Percentiles rank a stretch among this genome's conserved stretches.
Evolutionary conservation across 2,797 vertebrate species (phyloP).

Genomic region (Serranus cabrilla): DNA sequence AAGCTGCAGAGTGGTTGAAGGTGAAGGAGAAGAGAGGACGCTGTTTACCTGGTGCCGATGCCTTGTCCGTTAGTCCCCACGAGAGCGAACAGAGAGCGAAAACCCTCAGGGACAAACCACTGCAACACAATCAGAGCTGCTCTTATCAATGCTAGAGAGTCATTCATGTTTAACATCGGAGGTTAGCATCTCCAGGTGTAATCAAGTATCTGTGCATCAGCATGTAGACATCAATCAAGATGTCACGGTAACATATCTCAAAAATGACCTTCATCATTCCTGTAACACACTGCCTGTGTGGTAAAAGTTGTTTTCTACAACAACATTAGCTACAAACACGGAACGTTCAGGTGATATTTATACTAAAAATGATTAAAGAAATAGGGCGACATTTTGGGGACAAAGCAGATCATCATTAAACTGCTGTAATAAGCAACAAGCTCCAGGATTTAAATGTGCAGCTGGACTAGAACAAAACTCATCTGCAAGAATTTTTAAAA

Average conservation of each 20-base stretch:
- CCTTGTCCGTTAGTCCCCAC: slow-evolving; percentile 98
- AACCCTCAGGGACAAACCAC: slow-evolving; percentile 98
- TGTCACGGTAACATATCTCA: not conserved
- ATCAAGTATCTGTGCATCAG: not conserved
- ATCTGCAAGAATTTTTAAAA: too few species aligned
- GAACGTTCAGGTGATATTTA: slow-evolving; percentile 6
- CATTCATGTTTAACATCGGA: not conserved
- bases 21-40: not conserved
- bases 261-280: not conserved
- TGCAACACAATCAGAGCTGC: slow-evolving; percentile 69
- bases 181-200: not conserved
- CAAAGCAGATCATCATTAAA: too few species aligned
- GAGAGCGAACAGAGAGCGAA: slow-evolving; percentile 94
- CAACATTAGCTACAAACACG: not conserved
- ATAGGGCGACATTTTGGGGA: not conserved
- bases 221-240: not conserved
- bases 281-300: not conserved
- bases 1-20: not conserved
- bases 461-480: too few species aligned
- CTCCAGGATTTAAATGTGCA: too few species aligned
- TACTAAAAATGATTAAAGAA: not conserved
- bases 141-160: slow-evolving; percentile 14
- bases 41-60: slow-evolving; percentile 95
- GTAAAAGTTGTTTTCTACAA: not conserved
- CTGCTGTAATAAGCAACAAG: too few species aligned